Evolutionary conservation across 2,797 vertebrate genomes (phyloP).

Genomic region (Acanthopagrus latus): DNA sequence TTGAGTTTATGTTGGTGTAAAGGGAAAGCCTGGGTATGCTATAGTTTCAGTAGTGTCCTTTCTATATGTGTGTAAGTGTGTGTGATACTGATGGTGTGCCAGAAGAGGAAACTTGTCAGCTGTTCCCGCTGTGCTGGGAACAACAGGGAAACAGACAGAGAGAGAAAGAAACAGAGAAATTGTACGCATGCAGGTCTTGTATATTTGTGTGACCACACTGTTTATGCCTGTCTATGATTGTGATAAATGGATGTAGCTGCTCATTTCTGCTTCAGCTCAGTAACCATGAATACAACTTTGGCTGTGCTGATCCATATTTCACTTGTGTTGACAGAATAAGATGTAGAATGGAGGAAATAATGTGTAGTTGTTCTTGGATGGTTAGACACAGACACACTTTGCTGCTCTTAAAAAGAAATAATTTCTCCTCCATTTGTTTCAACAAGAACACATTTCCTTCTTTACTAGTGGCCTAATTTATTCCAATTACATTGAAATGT

Average conservation of each 20-base stretch:
- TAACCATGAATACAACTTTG: slow-evolving; percentile 52
- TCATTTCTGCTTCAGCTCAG: slow-evolving; percentile 59
- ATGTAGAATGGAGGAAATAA: slow-evolving; percentile 26
- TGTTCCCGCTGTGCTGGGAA: slow-evolving; percentile 73
- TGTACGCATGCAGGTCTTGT: slow-evolving; percentile 30
- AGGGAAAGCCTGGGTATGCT: neutral
- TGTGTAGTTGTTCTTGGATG: neutral
- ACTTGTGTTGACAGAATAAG: slow-evolving; percentile 36
- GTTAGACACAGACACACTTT: neutral
- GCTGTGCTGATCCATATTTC: slow-evolving; percentile 34
- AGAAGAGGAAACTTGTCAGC: slow-evolving; percentile 75
- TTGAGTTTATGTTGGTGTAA: slow-evolving; percentile 11
- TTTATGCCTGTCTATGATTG: slow-evolving; percentile 30
- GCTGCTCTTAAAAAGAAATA: slow-evolving; percentile 2
- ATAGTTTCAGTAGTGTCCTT: slow-evolving; percentile 1
- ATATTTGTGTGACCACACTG: slow-evolving; percentile 33
- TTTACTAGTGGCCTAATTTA: neutral
- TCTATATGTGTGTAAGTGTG: slow-evolving; percentile 10
- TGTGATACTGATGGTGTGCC: slow-evolving; percentile 60
- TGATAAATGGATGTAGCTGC: slow-evolving; percentile 68
- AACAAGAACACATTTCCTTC: slow-evolving; percentile 23
- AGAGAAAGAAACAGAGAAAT: slow-evolving; percentile 43
- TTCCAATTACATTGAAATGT: neutral
- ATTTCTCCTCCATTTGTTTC: slow-evolving; percentile 27
- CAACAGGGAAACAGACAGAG: slow-evolving; percentile 67